These are phyloP conservation scores for Ladona fulva DNA, from an alignment of 1,140 invertebrate species.

Conservation along the genomic window DNA sequence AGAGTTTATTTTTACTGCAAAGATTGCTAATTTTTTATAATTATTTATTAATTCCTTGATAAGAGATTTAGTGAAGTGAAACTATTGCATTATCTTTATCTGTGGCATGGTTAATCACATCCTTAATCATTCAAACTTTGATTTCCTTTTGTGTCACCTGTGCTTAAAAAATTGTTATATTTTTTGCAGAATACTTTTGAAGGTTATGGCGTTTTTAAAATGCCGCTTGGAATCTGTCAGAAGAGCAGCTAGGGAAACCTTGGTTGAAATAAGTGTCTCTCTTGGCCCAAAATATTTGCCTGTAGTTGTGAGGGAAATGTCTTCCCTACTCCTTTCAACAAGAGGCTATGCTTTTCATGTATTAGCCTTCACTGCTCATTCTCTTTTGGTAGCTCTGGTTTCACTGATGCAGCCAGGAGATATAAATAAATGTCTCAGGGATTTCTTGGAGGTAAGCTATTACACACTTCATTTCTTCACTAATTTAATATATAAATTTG, in stretches of 20 bases:
- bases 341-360: conserved; percentile 92
- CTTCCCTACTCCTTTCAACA: conserved; percentile 53
- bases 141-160: no score
- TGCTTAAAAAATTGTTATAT: no score
- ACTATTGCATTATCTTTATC: no score
- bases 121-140: no score
- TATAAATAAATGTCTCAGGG: conserved; percentile 65
- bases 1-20: no score
- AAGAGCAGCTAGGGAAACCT: conserved; percentile 71
- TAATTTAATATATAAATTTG: no score
- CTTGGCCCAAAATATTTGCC: conserved; percentile 76
- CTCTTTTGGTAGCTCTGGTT: conserved; percentile 64
- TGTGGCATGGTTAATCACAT: no score
- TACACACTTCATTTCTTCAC: no score
- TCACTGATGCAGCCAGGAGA: conserved; percentile 49
- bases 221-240: conserved; percentile 83
- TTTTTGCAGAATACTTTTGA: conserved; percentile 70
- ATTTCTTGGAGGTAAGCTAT: conserved; percentile 60
- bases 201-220: conserved; percentile 80
- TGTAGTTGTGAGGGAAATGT: conserved; percentile 71
- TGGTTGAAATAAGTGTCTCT: conserved; percentile 78
- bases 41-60: no score
- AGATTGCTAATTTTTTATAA: no score
- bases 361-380: conserved; percentile 78
- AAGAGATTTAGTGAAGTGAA: no score